Evolutionary conservation across 2,797 vertebrate species (phyloP), one percentile per base, ranked within the genome.

Genomic region (Oreortyx pictus): DNA sequence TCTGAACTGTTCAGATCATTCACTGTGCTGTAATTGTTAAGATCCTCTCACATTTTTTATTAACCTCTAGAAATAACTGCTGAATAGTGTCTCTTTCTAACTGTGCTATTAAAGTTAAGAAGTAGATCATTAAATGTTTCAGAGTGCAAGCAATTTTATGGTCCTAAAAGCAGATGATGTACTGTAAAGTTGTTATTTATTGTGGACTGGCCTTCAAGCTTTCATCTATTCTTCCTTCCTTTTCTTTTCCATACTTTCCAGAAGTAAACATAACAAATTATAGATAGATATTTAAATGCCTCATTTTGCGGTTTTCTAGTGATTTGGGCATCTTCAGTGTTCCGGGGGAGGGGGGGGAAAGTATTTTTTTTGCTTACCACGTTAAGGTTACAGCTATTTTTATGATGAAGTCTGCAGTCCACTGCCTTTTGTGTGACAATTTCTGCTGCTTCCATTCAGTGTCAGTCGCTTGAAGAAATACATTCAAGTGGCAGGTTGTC

Each of bases 401-500:
- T 88, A 14, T 67, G 17, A 60, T 70, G 7, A 88, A 82, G 65
- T 80, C 46, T 86, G 43, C n/a, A 50, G 17, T 82, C 61, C 4
- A 5, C 47, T 88, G 67, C 76, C 77, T 96, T 71, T 91, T 88
- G 64, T 89, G 49, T 78, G 82, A 54, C 47, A 88, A 4, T 70
- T 88, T 35, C 64, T 86, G 64, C 91, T 90, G 77, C 67, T 91
- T 93, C 78, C 60, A 84, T 92, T 93, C 91, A 9, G 9, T 73
- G 27, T 81, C 81, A 85, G 49, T 93, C 74, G 25, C 74, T 86
- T 88, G 86, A 90, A 90, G 77, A 88, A 91, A 43, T 82, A 37
- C 41, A 71, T 20, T 76, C 88, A 84, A 90, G 74, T 90, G 93
- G 60, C 83, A 93, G 78, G 52, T 67, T 96, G 91, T 95, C 91